Base-by-base conservation (phyloP, 53 echinoderm and acorn worm species). In the Luidia sarsii region DNA sequence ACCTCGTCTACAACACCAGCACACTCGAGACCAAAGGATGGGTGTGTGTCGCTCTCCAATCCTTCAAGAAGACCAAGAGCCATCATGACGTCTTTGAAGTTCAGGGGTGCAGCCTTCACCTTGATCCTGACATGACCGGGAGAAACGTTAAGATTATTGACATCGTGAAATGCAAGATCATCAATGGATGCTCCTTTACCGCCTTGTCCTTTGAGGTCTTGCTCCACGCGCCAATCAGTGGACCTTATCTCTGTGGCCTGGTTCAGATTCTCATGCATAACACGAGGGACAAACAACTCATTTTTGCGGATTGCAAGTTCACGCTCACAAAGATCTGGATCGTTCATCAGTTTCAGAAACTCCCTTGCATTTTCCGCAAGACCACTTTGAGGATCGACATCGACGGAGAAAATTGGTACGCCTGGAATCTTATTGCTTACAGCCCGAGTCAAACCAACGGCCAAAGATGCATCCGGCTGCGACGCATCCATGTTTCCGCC, bases 21-120 rank as follows among this genome's bases (percentile, higher is more conserved):
- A 65, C 90, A 93, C 57, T 93, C 93, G 1, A 65, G 71, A 48
- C 93, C 93, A 52, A 93, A 87, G 14, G 83, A 83, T 59, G 83
- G 83, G 14, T 70, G 60, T 24, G 21, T 33, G 39, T 84, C 73
- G 20, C 64, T 72, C 39, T 84, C 73, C 41, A 87, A 63, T 2
- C 66, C 81, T 38, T 87, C 66, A 67, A 87, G 79, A 4, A 81
- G 70, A 36, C 87, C 87, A 39, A 87, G 61, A 16, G 81, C 69
- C 87, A 87, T 87, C 87, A 87, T 87, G 20, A 81, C 71, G 71
- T 87, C 87, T 63, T 81, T 81, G 72, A 87, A 87, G 25, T 81
- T 81, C 1, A 87, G 72, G 10, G 87, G 81, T 11, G 71, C 71
- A 39, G 81, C 71, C 67, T 80, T 59, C 0, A 81, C 81, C 20